phyloP scores from a whole-genome alignment of 2,797 vertebrate species.

The Coendou prehensilis region DNA sequence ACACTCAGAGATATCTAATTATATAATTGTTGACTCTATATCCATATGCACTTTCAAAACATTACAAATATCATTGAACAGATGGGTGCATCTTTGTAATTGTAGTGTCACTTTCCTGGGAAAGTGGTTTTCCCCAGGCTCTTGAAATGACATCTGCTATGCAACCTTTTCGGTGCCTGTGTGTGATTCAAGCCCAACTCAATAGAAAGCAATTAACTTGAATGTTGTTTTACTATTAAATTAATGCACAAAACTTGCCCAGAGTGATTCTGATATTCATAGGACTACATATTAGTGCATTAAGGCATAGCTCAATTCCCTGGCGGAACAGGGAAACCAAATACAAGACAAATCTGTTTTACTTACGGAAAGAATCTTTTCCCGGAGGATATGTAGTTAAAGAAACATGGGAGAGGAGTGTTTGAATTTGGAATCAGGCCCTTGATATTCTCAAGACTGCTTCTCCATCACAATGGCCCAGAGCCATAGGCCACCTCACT shows the following conservation, averaged over 20 bases:
- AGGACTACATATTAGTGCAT: not conserved
- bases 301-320: not conserved
- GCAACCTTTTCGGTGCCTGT: not conserved
- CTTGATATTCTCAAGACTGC: not conserved
- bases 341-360: not conserved
- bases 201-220: conserved; percentile 41
- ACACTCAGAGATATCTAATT: not conserved
- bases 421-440: not conserved
- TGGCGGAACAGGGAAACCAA: not conserved
- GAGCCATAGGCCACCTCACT: no score
- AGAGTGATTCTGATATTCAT: not conserved
- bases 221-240: conserved; percentile 60
- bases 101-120: not conserved
- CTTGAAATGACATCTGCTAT: conserved; percentile 29
- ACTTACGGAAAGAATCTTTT: not conserved
- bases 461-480: not conserved
- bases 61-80: not conserved
- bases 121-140: not conserved
- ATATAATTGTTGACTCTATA: not conserved
- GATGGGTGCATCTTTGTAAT: not conserved
- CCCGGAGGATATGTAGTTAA: not conserved
- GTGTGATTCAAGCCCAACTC: conserved; percentile 52
- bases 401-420: not conserved
- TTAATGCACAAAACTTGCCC: conserved; percentile 27
- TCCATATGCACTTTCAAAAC: conserved; percentile 33